Percentiles rank a stretch among this genome's conserved stretches.
Conservation (phyloP, 2,888 invertebrate species). For the Polydrusus pterygomalis region DNA sequence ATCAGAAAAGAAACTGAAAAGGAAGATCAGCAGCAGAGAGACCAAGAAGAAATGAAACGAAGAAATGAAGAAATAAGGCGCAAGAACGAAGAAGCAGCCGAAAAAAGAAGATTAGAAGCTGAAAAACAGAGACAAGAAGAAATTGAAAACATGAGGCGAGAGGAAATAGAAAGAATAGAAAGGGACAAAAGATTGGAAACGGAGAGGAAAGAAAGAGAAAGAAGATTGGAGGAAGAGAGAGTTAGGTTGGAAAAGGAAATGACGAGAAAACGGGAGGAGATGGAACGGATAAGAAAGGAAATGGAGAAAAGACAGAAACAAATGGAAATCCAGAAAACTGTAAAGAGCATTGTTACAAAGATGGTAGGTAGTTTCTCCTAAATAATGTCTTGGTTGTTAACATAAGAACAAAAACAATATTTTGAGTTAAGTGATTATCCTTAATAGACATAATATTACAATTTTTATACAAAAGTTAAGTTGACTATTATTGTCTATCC, state of each 20-base stretch:
- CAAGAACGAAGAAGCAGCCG: slow-evolving; percentile 54
- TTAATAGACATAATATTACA: no score
- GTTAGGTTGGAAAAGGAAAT: slow-evolving; percentile 56
- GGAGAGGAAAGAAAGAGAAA: slow-evolving; percentile 57
- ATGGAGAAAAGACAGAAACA: slow-evolving; percentile 59
- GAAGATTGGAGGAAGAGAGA: slow-evolving; percentile 57
- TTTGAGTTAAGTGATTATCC: no score
- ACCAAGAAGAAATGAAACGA: slow-evolving; percentile 39
- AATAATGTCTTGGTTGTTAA: no score
- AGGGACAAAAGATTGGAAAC: slow-evolving; percentile 52
- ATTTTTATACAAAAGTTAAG: no score
- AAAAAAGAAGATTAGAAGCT: slow-evolving; percentile 46
- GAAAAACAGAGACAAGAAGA: slow-evolving; percentile 54
- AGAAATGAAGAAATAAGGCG: slow-evolving; percentile 49
- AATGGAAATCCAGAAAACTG: slow-evolving; percentile 63
- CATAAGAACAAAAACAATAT: no score
- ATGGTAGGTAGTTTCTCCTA: slow-evolving; percentile 61
- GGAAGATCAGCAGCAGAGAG: slow-evolving; percentile 52
- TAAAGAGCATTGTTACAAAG: slow-evolving; percentile 65
- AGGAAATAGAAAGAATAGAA: slow-evolving; percentile 53
- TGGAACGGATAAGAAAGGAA: slow-evolving; percentile 54
- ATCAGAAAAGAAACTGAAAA: slow-evolving; percentile 51
- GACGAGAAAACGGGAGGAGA: slow-evolving; percentile 58
- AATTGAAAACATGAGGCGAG: slow-evolving; percentile 51
- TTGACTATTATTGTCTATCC: no score